Percentiles rank a stretch among this genome's conserved stretches.
Conservation (phyloP, 2,888 invertebrate genomes). For the Omphaloscelis lunosa region DNA sequence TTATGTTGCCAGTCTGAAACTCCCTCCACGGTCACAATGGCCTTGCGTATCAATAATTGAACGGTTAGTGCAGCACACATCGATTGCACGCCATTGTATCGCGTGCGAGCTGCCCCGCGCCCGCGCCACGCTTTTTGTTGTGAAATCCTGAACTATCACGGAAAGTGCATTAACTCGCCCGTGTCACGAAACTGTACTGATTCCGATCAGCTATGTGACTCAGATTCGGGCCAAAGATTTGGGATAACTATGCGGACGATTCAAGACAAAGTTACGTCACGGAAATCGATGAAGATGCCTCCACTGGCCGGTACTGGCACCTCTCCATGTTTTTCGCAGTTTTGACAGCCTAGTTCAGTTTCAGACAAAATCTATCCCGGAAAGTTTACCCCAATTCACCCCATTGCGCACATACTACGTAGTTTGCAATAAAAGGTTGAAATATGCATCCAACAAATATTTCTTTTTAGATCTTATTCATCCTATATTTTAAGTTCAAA, state of each 20-base stretch:
- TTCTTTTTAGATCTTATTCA: constrained; percentile 14
- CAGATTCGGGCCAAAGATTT: constrained; percentile 62
- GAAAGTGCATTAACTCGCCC: constrained; percentile 58
- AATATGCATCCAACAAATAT: constrained; percentile 6
- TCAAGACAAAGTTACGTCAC: constrained; percentile 55
- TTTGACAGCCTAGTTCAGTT: constrained; percentile 43
- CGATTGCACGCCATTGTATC: constrained; percentile 66
- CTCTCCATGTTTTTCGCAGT: constrained; percentile 59
- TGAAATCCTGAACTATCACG: constrained; percentile 67
- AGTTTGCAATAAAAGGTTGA: constrained; percentile 25
- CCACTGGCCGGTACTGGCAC: constrained; percentile 55
- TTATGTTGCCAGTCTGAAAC: constrained; percentile 53
- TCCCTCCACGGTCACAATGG: constrained; percentile 61
- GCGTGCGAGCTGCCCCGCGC: constrained; percentile 53
- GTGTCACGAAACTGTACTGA: constrained; percentile 63
- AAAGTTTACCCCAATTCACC: constrained; percentile 48
- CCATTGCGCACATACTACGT: constrained; percentile 25
- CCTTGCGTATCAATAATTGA: constrained; percentile 70
- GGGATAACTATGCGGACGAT: constrained; percentile 49
- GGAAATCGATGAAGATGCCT: constrained; percentile 56
- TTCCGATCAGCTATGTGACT: constrained; percentile 56
- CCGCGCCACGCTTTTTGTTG: constrained; percentile 50
- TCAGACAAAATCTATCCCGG: constrained; percentile 37
- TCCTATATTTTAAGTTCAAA: constrained; percentile 34
- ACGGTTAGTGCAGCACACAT: constrained; percentile 63